Conservation (phyloP, 2,113 vertebrate species). For the Danio rerio region DNA sequence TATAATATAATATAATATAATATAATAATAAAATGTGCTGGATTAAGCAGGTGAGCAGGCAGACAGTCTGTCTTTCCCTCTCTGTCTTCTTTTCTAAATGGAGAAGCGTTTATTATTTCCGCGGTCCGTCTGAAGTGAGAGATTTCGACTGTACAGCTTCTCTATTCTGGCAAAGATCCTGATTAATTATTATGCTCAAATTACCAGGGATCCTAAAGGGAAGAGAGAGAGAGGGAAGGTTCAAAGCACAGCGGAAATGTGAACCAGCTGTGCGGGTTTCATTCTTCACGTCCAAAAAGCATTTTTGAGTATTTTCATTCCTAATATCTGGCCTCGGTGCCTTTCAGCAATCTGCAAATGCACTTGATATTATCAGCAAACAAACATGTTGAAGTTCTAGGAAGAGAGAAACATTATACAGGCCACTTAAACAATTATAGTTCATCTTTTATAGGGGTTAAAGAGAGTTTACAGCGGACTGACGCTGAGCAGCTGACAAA, state of each 20-base stretch:
- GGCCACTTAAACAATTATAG: constrained; percentile 27
- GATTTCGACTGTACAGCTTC: neutral
- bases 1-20: too few relatives aligned
- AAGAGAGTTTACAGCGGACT: constrained; percentile 47
- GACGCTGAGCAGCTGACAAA: constrained; percentile 22
- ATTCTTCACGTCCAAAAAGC: constrained; percentile 61
- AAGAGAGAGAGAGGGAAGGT: constrained; percentile 36
- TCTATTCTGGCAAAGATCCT: constrained; percentile 44
- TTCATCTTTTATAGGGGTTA: constrained; percentile 52
- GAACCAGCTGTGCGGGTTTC: constrained; percentile 66
- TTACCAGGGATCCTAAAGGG: constrained; percentile 41
- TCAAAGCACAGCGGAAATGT: constrained; percentile 68
- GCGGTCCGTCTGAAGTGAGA: neutral
- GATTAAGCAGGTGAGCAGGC: constrained; percentile 52
- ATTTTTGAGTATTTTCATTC: constrained; percentile 70
- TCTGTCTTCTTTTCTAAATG: constrained; percentile 17
- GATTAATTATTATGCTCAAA: constrained; percentile 58
- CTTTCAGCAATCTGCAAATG: constrained; percentile 57
- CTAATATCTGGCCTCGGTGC: constrained; percentile 63
- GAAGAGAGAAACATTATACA: constrained; percentile 52
- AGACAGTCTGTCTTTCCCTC: constrained; percentile 42
- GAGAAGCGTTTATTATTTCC: constrained; percentile 12
- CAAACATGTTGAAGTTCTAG: constrained; percentile 59
- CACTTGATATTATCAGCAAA: constrained; percentile 44
- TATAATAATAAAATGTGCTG: neutral